phyloP scores from a whole-genome alignment of 2,113 vertebrate species.

The Sphaerodactylus townsendi region DNA sequence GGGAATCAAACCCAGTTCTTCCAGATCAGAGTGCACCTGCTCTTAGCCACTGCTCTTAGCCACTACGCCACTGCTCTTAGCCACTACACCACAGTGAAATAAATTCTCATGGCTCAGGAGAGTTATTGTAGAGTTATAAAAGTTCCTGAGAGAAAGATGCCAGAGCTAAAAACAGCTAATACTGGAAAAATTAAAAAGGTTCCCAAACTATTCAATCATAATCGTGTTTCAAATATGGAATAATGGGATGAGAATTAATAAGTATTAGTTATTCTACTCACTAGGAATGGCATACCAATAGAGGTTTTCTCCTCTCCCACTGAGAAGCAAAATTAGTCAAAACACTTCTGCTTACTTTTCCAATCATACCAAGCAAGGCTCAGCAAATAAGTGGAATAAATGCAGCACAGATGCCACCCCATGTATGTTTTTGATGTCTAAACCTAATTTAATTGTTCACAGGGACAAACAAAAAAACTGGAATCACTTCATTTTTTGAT shows the following conservation, averaged over 20 bases:
- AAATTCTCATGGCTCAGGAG: not conserved
- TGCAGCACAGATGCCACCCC: not conserved
- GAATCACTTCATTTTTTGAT: not conserved
- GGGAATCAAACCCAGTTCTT: no score
- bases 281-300: not conserved
- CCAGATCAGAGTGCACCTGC: no score
- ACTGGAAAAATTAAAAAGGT: not conserved
- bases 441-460: not conserved
- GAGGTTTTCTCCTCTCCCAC: not conserved
- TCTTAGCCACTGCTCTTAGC: no score
- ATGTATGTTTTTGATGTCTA: not conserved
- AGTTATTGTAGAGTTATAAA: not conserved
- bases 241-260: not conserved
- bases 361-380: not conserved
- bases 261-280: not conserved
- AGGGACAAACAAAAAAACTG: not conserved
- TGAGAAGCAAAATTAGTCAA: slow-evolving; percentile 16
- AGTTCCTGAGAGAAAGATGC: not conserved
- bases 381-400: not conserved
- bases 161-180: not conserved
- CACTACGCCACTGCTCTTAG: no score
- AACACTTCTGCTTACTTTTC: slow-evolving; percentile 6
- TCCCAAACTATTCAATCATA: not conserved
- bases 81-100: not conserved
- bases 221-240: slow-evolving; percentile 10